Evolutionary conservation across 2,797 vertebrate genomes (phyloP).

Genomic region (Catharus ustulatus): DNA sequence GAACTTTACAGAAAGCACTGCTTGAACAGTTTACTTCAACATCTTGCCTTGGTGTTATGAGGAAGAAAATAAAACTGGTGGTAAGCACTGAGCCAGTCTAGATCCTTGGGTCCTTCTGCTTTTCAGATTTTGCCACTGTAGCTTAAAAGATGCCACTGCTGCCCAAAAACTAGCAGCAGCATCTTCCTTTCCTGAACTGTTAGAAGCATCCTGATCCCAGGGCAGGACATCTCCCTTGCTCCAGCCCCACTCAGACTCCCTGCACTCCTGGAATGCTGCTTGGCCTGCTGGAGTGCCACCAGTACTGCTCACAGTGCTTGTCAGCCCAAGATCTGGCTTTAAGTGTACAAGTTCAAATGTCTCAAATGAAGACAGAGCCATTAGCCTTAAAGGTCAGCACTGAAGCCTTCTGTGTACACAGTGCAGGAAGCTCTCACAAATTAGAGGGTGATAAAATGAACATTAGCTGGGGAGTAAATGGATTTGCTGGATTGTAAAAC

Average conservation of each 20-base stretch:
- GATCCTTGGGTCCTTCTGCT: neutral
- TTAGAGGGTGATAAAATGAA: neutral
- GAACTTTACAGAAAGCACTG: neutral
- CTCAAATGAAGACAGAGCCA: slow-evolving; percentile 2
- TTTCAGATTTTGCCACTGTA: neutral
- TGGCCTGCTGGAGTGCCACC: neutral
- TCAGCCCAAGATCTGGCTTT: neutral
- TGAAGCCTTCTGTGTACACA: neutral
- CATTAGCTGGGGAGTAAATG: neutral
- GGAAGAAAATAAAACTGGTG: neutral
- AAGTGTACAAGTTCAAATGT: neutral
- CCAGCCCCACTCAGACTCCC: neutral
- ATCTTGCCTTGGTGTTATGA: neutral
- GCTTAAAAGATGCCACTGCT: neutral
- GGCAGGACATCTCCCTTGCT: neutral
- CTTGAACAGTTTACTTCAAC: neutral
- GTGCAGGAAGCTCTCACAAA: neutral
- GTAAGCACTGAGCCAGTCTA: neutral
- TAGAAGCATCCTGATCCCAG: neutral
- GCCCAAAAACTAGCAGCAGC: neutral
- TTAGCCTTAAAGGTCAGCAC: slow-evolving; percentile 27
- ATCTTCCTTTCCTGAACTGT: neutral
- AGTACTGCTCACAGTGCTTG: neutral
- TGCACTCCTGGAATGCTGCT: neutral
- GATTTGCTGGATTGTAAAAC: neutral